Base-by-base conservation (phyloP, 2,888 invertebrate genomes). In the Drosophila neutralis region DNA sequence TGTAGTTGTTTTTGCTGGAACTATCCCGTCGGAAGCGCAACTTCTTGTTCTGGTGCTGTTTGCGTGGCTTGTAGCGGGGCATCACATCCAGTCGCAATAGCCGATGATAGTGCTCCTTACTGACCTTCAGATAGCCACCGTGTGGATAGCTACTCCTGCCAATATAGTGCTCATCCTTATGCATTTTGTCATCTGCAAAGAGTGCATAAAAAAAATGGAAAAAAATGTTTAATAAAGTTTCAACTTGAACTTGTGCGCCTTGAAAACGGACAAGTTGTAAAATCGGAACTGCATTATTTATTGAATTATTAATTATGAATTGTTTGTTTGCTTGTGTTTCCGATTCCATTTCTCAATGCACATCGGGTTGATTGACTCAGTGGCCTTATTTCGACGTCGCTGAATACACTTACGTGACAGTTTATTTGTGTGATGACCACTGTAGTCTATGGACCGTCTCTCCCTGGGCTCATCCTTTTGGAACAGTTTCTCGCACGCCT, bases 101-200 rank as follows among this genome's bases (percentile, higher is more conserved):
- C 33, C 75, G 88, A 36, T 87, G 80, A 49, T 81, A 91, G 66
- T 92, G 91, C 2, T 82, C 72, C 53, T 69, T 85, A 31, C 79
- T 91, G 38, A 92, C 91, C 85, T 91, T 92, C 8, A 92, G 76
- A 63, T 93, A 92, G 52, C 92, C 93, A 62, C 93, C 93, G 4
- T 53, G 67, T 18, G 92, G 92, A 68, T 84, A 92, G 27, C 71
- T 87, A 56, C 92, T 91, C 8, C 92, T 87, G 13, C 87, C 87
- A n/a, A 92, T 77, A 24, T 73, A 78, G 24, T 91, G 90, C 15
- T 79, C 79, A 59, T 86, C 85, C 45, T 87, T 80, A 56, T 86
- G 75, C 36, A 61, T n/a, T 75, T 89, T 91, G 24, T 64, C 72
- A 84, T 73, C 92, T 92, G 83, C 15, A 86, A 89, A 83, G 73